Conservation (phyloP, 2,113 vertebrate species). For the Otis tarda region DNA sequence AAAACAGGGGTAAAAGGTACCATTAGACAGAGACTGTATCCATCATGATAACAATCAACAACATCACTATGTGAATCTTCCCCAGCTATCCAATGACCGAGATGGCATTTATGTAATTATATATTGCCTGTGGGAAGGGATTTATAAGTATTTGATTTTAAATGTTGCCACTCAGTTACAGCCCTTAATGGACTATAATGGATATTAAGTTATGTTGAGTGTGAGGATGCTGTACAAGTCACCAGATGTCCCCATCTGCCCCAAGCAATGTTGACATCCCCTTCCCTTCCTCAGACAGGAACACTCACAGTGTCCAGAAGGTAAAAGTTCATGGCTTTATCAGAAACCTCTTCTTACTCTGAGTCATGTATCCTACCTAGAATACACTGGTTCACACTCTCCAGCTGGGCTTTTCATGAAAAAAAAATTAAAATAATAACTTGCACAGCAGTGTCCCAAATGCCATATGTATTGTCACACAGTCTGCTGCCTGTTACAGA, state of each 20-base stretch:
- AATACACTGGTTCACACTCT: background rate
- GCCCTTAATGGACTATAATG: background rate
- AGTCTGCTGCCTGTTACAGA: background rate
- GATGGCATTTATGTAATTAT: background rate
- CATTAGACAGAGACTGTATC: background rate
- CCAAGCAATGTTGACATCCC: background rate
- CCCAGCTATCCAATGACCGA: background rate
- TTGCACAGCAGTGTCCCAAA: conserved; percentile 22
- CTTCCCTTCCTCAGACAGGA: background rate
- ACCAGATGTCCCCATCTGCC: background rate
- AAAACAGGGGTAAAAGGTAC: background rate
- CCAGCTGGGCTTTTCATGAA: background rate
- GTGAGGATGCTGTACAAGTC: background rate
- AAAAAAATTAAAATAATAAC: conserved; percentile 14
- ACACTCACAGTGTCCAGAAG: background rate
- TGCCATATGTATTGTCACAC: background rate
- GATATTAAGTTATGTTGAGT: background rate
- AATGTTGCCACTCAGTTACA: background rate
- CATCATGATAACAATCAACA: background rate
- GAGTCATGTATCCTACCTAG: background rate
- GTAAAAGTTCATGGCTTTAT: background rate
- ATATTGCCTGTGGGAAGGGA: background rate
- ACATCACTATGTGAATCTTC: background rate
- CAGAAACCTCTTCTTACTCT: background rate
- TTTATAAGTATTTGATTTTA: background rate